Conservation (phyloP, 2,797 vertebrate species). For the Capromys pilorides region DNA sequence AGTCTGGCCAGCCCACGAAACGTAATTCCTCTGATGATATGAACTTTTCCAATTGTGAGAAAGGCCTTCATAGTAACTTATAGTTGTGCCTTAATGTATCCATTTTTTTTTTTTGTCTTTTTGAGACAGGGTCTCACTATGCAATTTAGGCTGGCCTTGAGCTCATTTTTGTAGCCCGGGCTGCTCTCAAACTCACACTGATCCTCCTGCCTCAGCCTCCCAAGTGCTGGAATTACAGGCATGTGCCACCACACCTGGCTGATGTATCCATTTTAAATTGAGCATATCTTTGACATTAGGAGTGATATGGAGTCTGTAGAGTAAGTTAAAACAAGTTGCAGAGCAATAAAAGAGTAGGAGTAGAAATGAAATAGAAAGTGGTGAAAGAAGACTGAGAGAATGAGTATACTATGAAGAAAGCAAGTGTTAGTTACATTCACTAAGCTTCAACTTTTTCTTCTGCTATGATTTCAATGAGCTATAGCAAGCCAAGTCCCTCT, state of each 20-base stretch:
- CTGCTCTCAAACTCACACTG: no score
- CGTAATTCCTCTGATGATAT: not conserved
- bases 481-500: not conserved
- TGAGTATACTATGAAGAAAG: not conserved
- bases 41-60: not conserved
- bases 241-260: no score
- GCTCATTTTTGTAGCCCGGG: no score
- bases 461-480: not conserved
- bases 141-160: no score
- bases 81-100: not conserved
- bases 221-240: no score
- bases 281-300: not conserved
- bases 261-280: not conserved
- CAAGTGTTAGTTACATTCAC: not conserved
- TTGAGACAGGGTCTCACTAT: no score
- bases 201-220: no score
- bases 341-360: not conserved
- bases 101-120: no score
- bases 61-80: not conserved
- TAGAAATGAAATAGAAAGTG: not conserved
- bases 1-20: not conserved
- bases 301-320: not conserved
- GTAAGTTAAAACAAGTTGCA: not conserved
- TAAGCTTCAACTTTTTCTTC: not conserved
- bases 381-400: not conserved